A percentile compares a stretch with the other conserved stretches of the same genome.
Evolutionary conservation across 64 coral and sea anemone genomes (phyloP).

Genomic region (Hydrozoanthus tunicans): DNA sequence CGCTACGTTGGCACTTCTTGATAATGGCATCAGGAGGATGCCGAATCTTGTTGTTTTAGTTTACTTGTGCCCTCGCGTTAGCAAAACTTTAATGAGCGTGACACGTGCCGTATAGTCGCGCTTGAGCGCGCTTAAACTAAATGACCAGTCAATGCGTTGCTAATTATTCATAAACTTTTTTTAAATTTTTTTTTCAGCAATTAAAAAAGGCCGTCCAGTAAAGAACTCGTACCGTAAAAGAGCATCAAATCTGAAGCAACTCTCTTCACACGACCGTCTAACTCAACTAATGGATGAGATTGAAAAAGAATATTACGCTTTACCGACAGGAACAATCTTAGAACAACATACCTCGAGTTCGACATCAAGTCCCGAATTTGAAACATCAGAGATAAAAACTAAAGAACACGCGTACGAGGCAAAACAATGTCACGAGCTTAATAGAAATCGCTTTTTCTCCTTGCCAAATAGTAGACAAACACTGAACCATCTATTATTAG

Average conservation of each 20-base stretch:
- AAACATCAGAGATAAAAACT: background rate
- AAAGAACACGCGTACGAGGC: background rate
- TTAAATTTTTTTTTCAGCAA: conserved; percentile 49
- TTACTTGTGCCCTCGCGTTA: no score
- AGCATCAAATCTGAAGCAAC: conserved; percentile 44
- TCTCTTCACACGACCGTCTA: conserved; percentile 51
- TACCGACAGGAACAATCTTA: background rate
- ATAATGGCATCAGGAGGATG: no score
- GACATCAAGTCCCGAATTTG: background rate
- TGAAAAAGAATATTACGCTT: conserved; percentile 30
- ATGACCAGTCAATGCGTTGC: no score
- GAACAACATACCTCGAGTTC: background rate
- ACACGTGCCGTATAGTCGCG: no score
- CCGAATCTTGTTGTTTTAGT: no score
- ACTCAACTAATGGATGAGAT: conserved; percentile 64
- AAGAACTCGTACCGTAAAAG: conserved; percentile 77
- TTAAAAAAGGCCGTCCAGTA: conserved; percentile 71
- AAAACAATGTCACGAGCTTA: background rate
- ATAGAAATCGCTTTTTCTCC: background rate
- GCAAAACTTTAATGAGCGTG: no score
- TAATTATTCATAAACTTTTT: background rate
- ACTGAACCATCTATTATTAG: background rate
- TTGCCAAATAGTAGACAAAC: background rate
- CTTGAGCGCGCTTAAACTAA: no score
- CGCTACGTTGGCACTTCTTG: no score